Percentiles rank a stretch among this genome's conserved stretches.
Conservation (phyloP, 2,797 vertebrate species). For the Catharus ustulatus region DNA sequence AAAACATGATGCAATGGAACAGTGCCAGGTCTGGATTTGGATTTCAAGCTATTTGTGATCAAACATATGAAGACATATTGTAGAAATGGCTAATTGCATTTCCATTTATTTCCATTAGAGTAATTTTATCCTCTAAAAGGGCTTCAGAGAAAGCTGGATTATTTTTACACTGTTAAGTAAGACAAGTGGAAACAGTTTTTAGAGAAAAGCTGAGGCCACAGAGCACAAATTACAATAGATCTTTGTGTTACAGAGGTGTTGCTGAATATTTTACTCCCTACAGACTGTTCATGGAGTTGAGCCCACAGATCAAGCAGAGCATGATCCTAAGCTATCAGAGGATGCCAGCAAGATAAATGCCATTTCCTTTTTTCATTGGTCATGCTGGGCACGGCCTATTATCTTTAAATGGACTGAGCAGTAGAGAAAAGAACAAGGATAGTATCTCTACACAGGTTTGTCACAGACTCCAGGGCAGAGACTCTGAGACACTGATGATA, state of each 20-base stretch:
- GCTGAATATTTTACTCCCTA: conserved; percentile 24
- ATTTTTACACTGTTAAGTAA: conserved; percentile 19
- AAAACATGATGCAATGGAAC: background rate
- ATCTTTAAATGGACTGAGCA: conserved; percentile 34
- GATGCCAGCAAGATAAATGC: conserved; percentile 42
- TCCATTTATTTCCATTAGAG: conserved; percentile 36
- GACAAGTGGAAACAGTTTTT: conserved; percentile 31
- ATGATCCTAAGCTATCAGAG: conserved; percentile 18
- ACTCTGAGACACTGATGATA: conserved; percentile 11
- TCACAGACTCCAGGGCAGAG: conserved; percentile 25
- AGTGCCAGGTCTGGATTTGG: background rate
- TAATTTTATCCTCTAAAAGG: conserved; percentile 19
- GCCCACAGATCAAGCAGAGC: conserved; percentile 15
- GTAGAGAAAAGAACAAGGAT: conserved; percentile 39
- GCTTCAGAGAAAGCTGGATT: conserved; percentile 32
- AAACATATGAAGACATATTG: conserved; percentile 19
- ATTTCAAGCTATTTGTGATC: conserved; percentile 40
- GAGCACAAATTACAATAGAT: conserved; percentile 36
- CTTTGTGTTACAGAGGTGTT: conserved; percentile 42
- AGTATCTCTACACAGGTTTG: conserved; percentile 17
- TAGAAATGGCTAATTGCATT: background rate
- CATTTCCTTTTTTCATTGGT: conserved; percentile 23
- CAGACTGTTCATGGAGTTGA: background rate
- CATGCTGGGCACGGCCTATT: conserved; percentile 41
- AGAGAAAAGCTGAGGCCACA: conserved; percentile 4